These are phyloP conservation scores for Amphimedon queenslandica DNA, from an alignment of 37 sponge, comb jelly and placozoan genomes.

Conservation along the genomic window DNA sequence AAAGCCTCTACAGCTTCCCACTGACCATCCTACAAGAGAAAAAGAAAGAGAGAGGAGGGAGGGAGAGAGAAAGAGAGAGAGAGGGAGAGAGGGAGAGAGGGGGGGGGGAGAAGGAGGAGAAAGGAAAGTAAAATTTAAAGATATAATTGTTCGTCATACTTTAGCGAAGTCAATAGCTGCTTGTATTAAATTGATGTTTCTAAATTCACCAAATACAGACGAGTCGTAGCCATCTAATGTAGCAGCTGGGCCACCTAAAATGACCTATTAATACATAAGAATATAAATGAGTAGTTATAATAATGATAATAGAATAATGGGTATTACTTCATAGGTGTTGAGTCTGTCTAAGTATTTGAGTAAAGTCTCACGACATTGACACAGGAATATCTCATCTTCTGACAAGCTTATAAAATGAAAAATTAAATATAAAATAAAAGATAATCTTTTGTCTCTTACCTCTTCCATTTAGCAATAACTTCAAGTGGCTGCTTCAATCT, in stretches of 20 bases:
- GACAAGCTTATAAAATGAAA: slow-evolving; percentile 12
- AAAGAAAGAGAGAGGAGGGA: neutral
- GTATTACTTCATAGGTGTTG: slow-evolving; percentile 49
- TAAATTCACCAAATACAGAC: slow-evolving; percentile 40
- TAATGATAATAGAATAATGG: slow-evolving; percentile 1
- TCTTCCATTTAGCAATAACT: slow-evolving; percentile 5
- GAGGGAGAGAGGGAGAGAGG: neutral
- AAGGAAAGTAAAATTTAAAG: neutral
- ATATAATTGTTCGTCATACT: neutral
- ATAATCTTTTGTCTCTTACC: no score
- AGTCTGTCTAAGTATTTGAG: slow-evolving; percentile 53
- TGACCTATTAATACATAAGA: slow-evolving; percentile 16
- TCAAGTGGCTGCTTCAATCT: neutral
- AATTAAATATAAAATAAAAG: neutral
- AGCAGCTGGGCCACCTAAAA: slow-evolving; percentile 57
- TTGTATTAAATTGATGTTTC: slow-evolving; percentile 38
- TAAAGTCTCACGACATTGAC: slow-evolving; percentile 42
- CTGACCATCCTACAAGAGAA: slow-evolving; percentile 34
- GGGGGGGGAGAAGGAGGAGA: neutral
- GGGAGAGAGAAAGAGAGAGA: no score
- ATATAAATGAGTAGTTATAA: neutral
- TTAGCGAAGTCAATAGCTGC: slow-evolving; percentile 32
- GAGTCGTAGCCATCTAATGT: slow-evolving; percentile 30
- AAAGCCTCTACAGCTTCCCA: slow-evolving; percentile 47
- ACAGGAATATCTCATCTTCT: slow-evolving; percentile 46